Percentiles rank a stretch among this genome's conserved stretches.
phyloP scores from a whole-genome alignment of 64 coral and sea anemone species.

The Montipora cactus region DNA sequence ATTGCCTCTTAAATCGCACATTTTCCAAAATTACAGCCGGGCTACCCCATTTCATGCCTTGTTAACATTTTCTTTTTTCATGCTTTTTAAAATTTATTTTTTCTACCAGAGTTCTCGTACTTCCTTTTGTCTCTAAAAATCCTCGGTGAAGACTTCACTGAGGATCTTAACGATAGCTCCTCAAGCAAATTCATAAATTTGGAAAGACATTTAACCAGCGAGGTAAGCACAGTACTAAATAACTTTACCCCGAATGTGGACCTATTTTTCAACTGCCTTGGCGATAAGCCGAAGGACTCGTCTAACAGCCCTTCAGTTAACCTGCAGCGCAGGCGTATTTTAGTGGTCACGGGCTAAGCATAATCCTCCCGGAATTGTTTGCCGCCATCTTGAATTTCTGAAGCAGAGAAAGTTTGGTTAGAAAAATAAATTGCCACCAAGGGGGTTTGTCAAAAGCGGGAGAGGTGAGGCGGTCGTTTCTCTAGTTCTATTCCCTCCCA shows the following conservation, averaged over 20 bases:
- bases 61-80: neutral
- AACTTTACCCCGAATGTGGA: too few relatives aligned
- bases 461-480: too few relatives aligned
- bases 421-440: too few relatives aligned
- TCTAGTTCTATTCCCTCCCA: too few relatives aligned
- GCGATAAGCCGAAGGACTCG: too few relatives aligned
- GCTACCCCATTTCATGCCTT: neutral
- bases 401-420: too few relatives aligned
- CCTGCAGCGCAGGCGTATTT: too few relatives aligned
- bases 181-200: slow-evolving; percentile 37
- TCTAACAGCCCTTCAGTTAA: too few relatives aligned
- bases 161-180: slow-evolving; percentile 22
- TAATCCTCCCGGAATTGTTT: too few relatives aligned
- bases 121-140: slow-evolving; percentile 50
- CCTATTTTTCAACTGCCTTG: neutral
- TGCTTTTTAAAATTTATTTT: neutral
- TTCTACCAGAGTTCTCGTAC: slow-evolving; percentile 31
- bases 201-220: neutral
- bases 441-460: too few relatives aligned
- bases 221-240: slow-evolving; percentile 13
- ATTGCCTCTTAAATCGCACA: neutral
- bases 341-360: too few relatives aligned
- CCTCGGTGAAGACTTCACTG: slow-evolving; percentile 35
- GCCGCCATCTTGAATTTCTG: too few relatives aligned
- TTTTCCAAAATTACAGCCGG: neutral